Conservation (phyloP, 2,888 invertebrate genomes). For the Aleiodes alternator region DNA sequence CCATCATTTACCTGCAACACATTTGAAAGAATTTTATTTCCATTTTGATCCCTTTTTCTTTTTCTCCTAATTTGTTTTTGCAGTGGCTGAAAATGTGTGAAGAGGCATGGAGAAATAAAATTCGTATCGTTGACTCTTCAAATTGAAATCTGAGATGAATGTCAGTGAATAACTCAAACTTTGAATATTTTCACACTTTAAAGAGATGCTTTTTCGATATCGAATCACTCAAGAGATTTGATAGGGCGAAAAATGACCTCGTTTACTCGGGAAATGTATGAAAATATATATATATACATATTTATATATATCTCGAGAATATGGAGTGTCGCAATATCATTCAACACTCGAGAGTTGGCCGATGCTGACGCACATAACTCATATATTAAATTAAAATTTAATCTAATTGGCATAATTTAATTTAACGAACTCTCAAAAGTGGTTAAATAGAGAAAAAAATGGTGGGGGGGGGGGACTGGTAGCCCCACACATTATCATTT, state of each 20-base stretch:
- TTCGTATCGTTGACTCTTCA: not conserved
- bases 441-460: not conserved
- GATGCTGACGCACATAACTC: constrained; percentile 26
- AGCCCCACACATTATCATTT: too few species aligned
- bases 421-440: constrained; percentile 43
- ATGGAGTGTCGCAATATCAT: constrained; percentile 3
- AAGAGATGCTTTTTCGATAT: too few species aligned
- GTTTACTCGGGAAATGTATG: not conserved
- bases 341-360: not conserved
- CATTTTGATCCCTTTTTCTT: not conserved
- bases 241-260: too few species aligned
- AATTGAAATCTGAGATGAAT: not conserved
- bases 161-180: constrained; percentile 14
- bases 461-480: too few species aligned
- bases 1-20: not conserved
- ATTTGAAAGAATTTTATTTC: constrained; percentile 1
- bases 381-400: constrained; percentile 52
- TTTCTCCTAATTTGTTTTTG: too few species aligned
- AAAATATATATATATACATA: not conserved
- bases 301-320: not conserved
- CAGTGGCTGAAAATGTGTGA: too few species aligned
- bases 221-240: too few species aligned
- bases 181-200: not conserved
- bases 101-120: too few species aligned
- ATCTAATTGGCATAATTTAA: constrained; percentile 55